Evolutionary conservation across 1,140 invertebrate genomes (phyloP).

Genomic region (Diachasmimorpha longicaudata): DNA sequence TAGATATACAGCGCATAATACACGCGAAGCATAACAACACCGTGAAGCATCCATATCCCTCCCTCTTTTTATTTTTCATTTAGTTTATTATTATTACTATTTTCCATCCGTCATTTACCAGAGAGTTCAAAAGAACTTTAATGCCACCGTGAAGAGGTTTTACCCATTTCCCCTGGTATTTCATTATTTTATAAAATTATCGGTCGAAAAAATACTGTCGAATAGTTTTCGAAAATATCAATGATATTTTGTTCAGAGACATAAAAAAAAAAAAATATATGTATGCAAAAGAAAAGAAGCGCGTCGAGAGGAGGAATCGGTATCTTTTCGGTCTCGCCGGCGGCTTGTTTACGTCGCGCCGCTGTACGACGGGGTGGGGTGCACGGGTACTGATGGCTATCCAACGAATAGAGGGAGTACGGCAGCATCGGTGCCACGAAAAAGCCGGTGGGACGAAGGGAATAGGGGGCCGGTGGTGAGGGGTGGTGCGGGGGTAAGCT

Average conservation of each 20-base stretch:
- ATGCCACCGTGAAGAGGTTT: not conserved
- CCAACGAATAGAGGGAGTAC: slow-evolving; percentile 3
- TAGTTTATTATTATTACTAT: slow-evolving; percentile 41
- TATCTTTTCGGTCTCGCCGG: slow-evolving; percentile 21
- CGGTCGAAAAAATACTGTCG: not conserved
- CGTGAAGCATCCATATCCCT: slow-evolving; percentile 40
- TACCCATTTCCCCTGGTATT: slow-evolving; percentile 25
- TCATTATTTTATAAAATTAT: slow-evolving; percentile 22
- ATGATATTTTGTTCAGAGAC: not conserved
- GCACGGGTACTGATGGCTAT: slow-evolving; percentile 14
- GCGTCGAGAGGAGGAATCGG: not conserved
- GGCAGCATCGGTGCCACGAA: not conserved
- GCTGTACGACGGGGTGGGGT: slow-evolving; percentile 25
- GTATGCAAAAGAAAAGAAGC: not conserved
- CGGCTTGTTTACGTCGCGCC: slow-evolving; percentile 58
- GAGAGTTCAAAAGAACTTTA: slow-evolving; percentile 27
- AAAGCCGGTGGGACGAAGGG: not conserved
- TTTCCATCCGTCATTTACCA: slow-evolving; percentile 44
- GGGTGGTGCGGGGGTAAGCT: slow-evolving; percentile 14
- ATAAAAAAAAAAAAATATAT: not conserved
- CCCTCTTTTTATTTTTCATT: slow-evolving; percentile 27
- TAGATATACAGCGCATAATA: slow-evolving; percentile 25
- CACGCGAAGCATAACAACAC: slow-evolving; percentile 36
- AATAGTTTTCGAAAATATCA: too few relatives aligned
- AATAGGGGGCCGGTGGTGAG: not conserved